phyloP scores from a whole-genome alignment of 2,797 vertebrate species.

The Neosilurus hyrtlii region DNA sequence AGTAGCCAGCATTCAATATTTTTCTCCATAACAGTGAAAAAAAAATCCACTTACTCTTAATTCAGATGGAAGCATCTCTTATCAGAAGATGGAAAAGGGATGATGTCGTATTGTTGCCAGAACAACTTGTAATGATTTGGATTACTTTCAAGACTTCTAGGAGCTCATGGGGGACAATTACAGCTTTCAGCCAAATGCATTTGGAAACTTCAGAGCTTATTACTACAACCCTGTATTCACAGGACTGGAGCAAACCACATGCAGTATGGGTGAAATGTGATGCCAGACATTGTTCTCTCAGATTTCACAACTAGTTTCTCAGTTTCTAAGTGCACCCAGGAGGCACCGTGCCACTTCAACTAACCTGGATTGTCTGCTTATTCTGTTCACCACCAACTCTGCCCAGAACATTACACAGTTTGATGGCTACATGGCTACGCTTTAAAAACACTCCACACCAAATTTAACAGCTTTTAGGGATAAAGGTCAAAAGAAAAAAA shows the following conservation, averaged over 20 bases:
- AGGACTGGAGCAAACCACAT: constrained; percentile 32
- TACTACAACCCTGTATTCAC: constrained; percentile 37
- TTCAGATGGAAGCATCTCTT: constrained; percentile 39
- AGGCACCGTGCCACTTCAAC: constrained; percentile 15
- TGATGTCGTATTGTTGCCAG: constrained; percentile 32
- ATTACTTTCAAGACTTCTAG: constrained; percentile 34
- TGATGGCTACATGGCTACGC: constrained; percentile 13
- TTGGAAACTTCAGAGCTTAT: constrained; percentile 42
- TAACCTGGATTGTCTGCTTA: constrained; percentile 24
- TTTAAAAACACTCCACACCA: not conserved
- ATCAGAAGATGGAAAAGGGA: constrained; percentile 32
- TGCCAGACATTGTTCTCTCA: constrained; percentile 45
- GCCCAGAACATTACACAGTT: constrained; percentile 19
- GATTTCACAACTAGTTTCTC: constrained; percentile 47
- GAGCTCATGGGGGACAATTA: constrained; percentile 29
- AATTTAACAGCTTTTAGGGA: not conserved
- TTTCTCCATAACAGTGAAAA: constrained; percentile 38
- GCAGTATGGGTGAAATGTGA: constrained; percentile 29
- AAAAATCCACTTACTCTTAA: constrained; percentile 35
- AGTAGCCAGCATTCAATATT: constrained; percentile 27
- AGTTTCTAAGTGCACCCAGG: constrained; percentile 38
- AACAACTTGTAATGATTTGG: constrained; percentile 41
- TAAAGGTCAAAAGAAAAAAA: constrained; percentile 6
- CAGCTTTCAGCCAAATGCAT: constrained; percentile 41
- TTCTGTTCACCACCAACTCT: constrained; percentile 14